Evolutionary conservation across 2,888 invertebrate genomes (phyloP), one percentile per base, ranked within the genome.

Genomic region (Aporophyla lueneburgensis): DNA sequence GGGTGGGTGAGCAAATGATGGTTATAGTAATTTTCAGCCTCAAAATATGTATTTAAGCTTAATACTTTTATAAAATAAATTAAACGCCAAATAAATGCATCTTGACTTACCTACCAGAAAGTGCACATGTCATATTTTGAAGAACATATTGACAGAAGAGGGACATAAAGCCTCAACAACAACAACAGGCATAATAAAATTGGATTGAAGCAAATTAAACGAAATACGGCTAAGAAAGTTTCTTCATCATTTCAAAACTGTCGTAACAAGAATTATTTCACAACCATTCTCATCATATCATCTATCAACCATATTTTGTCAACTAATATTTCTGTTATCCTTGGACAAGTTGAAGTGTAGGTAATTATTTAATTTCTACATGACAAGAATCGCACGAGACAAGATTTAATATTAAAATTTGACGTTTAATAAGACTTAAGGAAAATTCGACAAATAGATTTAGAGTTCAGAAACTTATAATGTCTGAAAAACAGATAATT

Each of bases 201-300:
- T 7, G 49, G 58, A 43, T 19, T 21, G 14, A 70, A 74, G 74
- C 67, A 21, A 73, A 56, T 54, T 46, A 33, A 62, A 51, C 51
- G 5, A 71, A 56, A 66, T 16, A 71, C 49, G 43, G 72, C 71
- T 63, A 43, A 78, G 65, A 77, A 86, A 81, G 78, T 80, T 81
- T 78, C 80, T 86, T 81, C 69, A 76, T 80, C 16, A 80, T 80
- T 59, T 83, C 84, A 78, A 87, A 92, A 91, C 89, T 90, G 92
- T 89, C 86, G 91, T 92, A 94, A 94, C 94, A 94, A 93, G 92
- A 93, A 92, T 90, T 92, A 91, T 90, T 91, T 93, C 95, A 95
- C 94, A 95, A 95, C 95, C 95, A 91, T 94, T 92, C 93, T 86
- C 91, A 87, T 91, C 92, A 88, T 59, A 21, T 33, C 91, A 87